Conservation (phyloP, 2,113 vertebrate genomes). For the Tychaedon coryphoeus region DNA sequence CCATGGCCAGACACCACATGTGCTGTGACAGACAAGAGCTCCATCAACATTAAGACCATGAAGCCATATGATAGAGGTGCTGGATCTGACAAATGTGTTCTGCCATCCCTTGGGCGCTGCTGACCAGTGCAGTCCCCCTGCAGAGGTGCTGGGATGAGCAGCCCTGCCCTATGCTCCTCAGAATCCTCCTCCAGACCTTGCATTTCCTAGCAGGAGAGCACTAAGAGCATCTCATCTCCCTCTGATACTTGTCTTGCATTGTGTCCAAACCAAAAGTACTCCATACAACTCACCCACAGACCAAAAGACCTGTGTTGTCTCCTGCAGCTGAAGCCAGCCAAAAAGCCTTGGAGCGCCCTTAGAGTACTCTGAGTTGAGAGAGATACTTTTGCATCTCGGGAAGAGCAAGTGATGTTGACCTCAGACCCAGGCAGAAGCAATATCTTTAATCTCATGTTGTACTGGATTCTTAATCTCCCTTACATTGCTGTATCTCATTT, state of each 20-base stretch:
- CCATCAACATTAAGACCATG: fast-evolving
- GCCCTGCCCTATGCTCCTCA: fast-evolving
- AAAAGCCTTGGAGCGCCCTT: background rate
- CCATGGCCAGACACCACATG: fast-evolving
- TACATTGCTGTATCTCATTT: slow-evolving; percentile 67
- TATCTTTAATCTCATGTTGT: slow-evolving; percentile 64
- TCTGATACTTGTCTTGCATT: background rate
- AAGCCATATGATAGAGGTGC: background rate
- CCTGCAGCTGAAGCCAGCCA: background rate
- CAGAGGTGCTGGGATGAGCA: background rate
- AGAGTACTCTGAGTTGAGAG: background rate
- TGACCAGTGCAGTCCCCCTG: fast-evolving
- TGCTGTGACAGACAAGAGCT: background rate
- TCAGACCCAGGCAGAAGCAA: background rate
- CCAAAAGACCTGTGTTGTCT: background rate
- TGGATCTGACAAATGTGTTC: background rate
- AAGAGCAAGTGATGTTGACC: background rate
- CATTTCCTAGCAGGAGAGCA: background rate
- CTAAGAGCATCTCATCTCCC: fast-evolving
- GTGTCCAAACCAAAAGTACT: background rate
- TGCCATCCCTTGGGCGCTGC: fast-evolving
- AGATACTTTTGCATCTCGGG: fast-evolving
- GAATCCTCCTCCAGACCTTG: background rate
- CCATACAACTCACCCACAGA: background rate
- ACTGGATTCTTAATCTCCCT: slow-evolving; percentile 61